Evolutionary conservation across 2,888 invertebrate genomes (phyloP).

Genomic region (Loripinus fragilis): DNA sequence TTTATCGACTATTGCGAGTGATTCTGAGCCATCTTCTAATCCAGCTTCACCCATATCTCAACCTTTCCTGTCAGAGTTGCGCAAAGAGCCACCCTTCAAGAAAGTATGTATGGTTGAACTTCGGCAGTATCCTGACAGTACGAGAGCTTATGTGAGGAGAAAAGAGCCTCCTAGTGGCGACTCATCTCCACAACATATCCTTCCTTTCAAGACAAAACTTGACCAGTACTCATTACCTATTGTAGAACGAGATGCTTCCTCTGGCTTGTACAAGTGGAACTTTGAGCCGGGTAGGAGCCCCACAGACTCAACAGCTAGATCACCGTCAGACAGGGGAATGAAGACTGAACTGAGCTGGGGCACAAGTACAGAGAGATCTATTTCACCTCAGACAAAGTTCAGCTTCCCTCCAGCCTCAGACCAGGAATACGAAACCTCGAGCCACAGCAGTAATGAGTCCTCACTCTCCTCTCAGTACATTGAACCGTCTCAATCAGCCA

Average conservation of each 20-base stretch:
- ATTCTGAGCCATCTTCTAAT: constrained; percentile 45
- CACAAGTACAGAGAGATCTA: constrained; percentile 92
- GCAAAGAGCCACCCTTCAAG: constrained; percentile 81
- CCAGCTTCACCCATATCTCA: constrained; percentile 43
- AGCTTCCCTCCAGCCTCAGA: constrained; percentile 63
- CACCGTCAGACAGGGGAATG: constrained; percentile 34
- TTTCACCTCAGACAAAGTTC: constrained; percentile 92
- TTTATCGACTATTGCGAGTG: constrained; percentile 67
- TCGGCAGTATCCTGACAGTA: constrained; percentile 92
- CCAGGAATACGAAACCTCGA: constrained; percentile 71
- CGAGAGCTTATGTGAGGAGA: constrained; percentile 48
- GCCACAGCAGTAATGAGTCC: constrained; percentile 74
- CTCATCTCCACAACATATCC: constrained; percentile 42
- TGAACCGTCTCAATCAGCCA: constrained; percentile 48
- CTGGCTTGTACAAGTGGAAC: constrained; percentile 35
- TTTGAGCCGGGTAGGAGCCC: constrained; percentile 18
- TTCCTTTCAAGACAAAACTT: constrained; percentile 52
- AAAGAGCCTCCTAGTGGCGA: constrained; percentile 41
- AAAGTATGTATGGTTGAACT: constrained; percentile 95
- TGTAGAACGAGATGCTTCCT: constrained; percentile 44
- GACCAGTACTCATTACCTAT: constrained; percentile 47
- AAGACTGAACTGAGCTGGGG: constrained; percentile 57
- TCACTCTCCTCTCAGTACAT: constrained; percentile 70
- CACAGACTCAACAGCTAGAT: constrained; percentile 34
- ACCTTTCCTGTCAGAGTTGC: constrained; percentile 57